Conservation (phyloP, 2,113 vertebrate species). For the Oriolus oriolus region DNA sequence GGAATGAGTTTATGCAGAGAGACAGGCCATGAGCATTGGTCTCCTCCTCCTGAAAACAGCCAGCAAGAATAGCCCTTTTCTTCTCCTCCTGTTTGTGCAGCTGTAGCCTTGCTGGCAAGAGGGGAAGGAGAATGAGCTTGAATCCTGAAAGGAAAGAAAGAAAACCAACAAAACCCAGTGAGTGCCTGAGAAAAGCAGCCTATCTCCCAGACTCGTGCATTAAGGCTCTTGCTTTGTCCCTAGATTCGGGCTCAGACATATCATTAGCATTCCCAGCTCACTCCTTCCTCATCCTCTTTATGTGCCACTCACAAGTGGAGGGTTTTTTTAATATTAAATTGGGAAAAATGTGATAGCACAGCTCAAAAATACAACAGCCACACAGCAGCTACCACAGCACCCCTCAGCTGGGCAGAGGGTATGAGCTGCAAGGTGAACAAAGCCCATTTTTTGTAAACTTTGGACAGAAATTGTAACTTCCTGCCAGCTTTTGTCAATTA, state of each 20-base stretch:
- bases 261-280: neutral
- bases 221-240: conserved; percentile 6
- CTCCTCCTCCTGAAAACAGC: conserved; percentile 31
- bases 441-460: neutral
- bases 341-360: neutral
- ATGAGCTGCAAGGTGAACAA: neutral
- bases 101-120: conserved; percentile 54
- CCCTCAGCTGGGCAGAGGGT: neutral
- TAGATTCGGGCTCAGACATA: neutral
- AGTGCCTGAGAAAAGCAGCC: conserved; percentile 27
- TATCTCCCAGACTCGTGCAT: neutral
- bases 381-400: neutral
- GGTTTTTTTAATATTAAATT: neutral
- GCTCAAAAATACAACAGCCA: neutral
- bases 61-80: conserved; percentile 49
- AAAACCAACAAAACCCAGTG: neutral
- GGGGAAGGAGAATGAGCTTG: conserved; percentile 24
- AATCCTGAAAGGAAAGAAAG: neutral
- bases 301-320: neutral
- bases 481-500: neutral
- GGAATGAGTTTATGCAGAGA: conserved; percentile 27
- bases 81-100: conserved; percentile 55
- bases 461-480: neutral
- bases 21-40: conserved; percentile 20
- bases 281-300: neutral